Percentiles rank a stretch among this genome's conserved stretches.
Conservation (phyloP, 1,140 invertebrate species). For the Euwallacea similis region DNA sequence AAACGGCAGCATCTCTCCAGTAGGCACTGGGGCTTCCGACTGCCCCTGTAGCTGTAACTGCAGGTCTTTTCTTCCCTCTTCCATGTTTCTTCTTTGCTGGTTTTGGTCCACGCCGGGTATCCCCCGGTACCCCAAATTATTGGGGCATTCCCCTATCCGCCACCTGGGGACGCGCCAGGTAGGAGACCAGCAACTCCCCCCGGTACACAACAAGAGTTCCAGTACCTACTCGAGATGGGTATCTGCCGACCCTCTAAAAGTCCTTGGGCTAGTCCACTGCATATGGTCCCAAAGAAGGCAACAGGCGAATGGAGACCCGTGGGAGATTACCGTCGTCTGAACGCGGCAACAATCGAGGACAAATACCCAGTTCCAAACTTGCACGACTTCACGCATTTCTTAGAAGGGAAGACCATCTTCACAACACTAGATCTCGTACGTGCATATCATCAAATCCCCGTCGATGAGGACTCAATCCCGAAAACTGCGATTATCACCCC, state of each 20-base stretch:
- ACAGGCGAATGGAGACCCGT: constrained; percentile 1
- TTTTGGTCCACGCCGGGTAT: too few species aligned
- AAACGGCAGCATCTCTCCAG: too few species aligned
- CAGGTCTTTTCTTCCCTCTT: too few species aligned
- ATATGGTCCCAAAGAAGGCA: neutral
- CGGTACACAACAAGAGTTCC: too few species aligned
- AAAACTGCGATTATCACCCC: constrained; percentile 42
- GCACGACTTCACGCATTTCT: neutral
- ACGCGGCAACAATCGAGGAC: neutral
- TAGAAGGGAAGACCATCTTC: constrained; percentile 49
- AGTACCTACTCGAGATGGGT: neutral
- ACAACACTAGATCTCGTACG: constrained; percentile 54
- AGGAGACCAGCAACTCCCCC: too few species aligned
- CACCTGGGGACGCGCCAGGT: too few species aligned
- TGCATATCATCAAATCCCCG: constrained; percentile 55
- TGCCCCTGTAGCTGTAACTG: too few species aligned
- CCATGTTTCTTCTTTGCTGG: too few species aligned
- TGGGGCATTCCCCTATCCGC: too few species aligned
- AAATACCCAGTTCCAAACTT: neutral
- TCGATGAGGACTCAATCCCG: constrained; percentile 41
- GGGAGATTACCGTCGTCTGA: constrained; percentile 1
- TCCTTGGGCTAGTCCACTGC: neutral
- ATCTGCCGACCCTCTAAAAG: neutral
- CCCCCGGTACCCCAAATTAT: too few species aligned
- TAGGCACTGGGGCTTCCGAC: too few species aligned